phyloP scores from a whole-genome alignment of 2,113 vertebrate species.

The Bos indicus region DNA sequence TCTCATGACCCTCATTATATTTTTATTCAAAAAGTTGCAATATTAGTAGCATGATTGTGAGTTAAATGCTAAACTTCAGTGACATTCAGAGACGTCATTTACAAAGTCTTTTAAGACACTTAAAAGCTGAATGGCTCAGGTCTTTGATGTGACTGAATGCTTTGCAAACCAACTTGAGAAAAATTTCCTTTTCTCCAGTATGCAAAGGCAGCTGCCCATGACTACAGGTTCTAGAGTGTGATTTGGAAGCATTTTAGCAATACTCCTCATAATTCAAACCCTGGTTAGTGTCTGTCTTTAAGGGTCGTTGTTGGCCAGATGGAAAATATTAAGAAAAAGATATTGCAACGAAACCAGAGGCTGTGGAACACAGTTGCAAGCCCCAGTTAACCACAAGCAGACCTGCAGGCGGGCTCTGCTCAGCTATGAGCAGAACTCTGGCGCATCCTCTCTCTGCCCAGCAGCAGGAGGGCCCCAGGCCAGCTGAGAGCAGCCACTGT shows the following conservation, averaged over 20 bases:
- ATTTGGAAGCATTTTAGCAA: slow-evolving; percentile 79
- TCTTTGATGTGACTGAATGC: slow-evolving; percentile 20
- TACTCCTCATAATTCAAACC: slow-evolving; percentile 82
- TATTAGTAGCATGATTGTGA: slow-evolving; percentile 36
- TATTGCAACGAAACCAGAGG: slow-evolving; percentile 86
- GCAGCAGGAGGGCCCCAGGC: slow-evolving; percentile 82
- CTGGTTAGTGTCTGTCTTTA: slow-evolving; percentile 86
- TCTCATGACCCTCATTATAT: slow-evolving; percentile 34
- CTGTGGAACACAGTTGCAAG: slow-evolving; percentile 76
- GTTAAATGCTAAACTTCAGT: slow-evolving; percentile 49
- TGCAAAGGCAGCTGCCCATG: neutral
- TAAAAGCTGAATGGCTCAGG: neutral
- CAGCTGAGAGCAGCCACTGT: slow-evolving; percentile 83
- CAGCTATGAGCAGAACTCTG: slow-evolving; percentile 74
- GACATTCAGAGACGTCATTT: slow-evolving; percentile 46
- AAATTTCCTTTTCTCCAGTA: neutral
- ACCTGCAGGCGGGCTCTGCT: slow-evolving; percentile 79
- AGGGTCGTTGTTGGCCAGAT: slow-evolving; percentile 90
- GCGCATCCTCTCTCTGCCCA: slow-evolving; percentile 81
- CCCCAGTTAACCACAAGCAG: slow-evolving; percentile 85
- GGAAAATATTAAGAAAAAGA: slow-evolving; percentile 90
- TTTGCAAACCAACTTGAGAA: neutral
- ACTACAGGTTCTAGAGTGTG: slow-evolving; percentile 75
- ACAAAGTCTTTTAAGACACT: slow-evolving; percentile 51
- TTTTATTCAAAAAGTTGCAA: slow-evolving; percentile 48